phyloP scores from a whole-genome alignment of 1,140 invertebrate species.

The Rhopalosiphum maidis region DNA sequence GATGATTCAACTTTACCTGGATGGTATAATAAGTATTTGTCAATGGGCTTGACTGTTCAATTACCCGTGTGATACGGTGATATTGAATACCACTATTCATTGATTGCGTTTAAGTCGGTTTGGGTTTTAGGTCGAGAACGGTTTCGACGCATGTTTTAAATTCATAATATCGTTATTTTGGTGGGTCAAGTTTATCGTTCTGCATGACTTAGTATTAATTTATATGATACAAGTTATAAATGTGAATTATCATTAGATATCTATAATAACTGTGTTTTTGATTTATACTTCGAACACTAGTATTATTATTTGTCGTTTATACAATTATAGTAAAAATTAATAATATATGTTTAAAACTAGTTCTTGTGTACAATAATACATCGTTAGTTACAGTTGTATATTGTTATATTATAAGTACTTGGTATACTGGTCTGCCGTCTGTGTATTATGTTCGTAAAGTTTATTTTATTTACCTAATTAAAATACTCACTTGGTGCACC shows the following conservation, averaged over 20 bases:
- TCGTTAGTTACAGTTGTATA: neutral
- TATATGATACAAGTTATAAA: too few relatives aligned
- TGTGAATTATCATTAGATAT: too few relatives aligned
- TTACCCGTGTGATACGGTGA: neutral
- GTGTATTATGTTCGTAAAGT: neutral
- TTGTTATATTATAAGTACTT: too few relatives aligned
- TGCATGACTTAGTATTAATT: too few relatives aligned
- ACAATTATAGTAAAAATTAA: neutral
- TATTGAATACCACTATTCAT: neutral
- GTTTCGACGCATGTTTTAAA: neutral
- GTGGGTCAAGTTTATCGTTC: too few relatives aligned
- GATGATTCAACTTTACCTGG: neutral
- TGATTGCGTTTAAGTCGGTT: neutral
- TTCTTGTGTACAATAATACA: neutral
- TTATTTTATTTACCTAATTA: neutral
- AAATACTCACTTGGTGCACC: neutral
- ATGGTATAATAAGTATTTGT: neutral
- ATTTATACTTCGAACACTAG: neutral
- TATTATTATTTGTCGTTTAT: too few relatives aligned
- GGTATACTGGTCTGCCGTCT: neutral
- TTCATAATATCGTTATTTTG: neutral
- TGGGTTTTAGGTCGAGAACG: neutral
- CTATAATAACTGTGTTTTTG: neutral
- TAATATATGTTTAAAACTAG: neutral
- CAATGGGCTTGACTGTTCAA: neutral